Evolutionary conservation across 2,888 invertebrate species (phyloP).

Genomic region (Itoplectis maculator): DNA sequence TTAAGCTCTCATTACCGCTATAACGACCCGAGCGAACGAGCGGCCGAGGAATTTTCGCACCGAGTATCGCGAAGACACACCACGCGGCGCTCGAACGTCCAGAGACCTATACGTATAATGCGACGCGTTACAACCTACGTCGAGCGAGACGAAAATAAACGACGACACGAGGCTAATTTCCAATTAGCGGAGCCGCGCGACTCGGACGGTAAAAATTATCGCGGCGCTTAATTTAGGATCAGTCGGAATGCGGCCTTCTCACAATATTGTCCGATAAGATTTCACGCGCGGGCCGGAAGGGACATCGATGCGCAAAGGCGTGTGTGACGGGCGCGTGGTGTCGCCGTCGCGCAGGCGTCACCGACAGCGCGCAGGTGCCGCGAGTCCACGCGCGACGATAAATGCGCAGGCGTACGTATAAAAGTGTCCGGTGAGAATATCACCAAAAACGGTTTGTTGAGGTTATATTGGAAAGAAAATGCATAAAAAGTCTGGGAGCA

Average conservation of each 20-base stretch:
- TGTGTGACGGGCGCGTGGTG: slow-evolving; percentile 31
- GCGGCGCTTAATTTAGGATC: slow-evolving; percentile 6
- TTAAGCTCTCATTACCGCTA: neutral
- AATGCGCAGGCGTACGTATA: slow-evolving; percentile 49
- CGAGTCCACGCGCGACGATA: slow-evolving; percentile 58
- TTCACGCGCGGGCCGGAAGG: neutral
- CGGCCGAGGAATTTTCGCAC: neutral
- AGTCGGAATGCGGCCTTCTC: slow-evolving; percentile 3
- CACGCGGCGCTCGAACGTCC: too few species aligned
- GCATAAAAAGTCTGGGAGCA: too few species aligned
- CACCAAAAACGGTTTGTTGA: too few species aligned
- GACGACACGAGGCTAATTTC: slow-evolving; percentile 41
- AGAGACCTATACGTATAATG: too few species aligned
- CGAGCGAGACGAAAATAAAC: slow-evolving; percentile 14
- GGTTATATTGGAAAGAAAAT: too few species aligned
- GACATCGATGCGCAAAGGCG: slow-evolving; percentile 7
- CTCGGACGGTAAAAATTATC: slow-evolving; percentile 24
- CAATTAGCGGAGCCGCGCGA: slow-evolving; percentile 40
- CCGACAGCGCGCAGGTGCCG: slow-evolving; percentile 60
- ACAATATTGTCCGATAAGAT: slow-evolving; percentile 59
- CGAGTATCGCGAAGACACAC: neutral
- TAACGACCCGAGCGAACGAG: neutral
- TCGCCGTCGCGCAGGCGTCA: neutral
- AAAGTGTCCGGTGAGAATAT: slow-evolving; percentile 42
- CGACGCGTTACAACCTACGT: slow-evolving; percentile 18